Evolutionary conservation across 2,888 invertebrate genomes (phyloP).

Genomic region (Sclerodermus sp.): DNA sequence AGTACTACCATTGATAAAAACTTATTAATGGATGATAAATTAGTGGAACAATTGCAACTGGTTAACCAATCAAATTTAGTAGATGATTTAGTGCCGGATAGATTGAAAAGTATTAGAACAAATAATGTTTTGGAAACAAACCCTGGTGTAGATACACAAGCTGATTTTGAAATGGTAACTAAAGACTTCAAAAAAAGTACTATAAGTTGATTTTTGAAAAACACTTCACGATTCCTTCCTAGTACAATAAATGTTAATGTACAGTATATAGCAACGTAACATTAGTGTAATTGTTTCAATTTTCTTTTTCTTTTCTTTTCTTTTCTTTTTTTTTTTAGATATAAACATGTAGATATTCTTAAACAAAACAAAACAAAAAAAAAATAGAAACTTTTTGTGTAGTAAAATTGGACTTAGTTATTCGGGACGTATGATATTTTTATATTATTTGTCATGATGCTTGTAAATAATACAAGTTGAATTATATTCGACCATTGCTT

Average conservation of each 20-base stretch:
- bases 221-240: slow-evolving; percentile 16
- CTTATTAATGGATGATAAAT: slow-evolving; percentile 50
- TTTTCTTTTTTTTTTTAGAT: neutral
- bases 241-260: slow-evolving; percentile 17
- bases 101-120: slow-evolving; percentile 49
- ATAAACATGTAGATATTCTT: no score
- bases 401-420: no score
- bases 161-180: slow-evolving; percentile 52
- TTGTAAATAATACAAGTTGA: no score
- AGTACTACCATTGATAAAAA: slow-evolving; percentile 46
- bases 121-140: slow-evolving; percentile 48
- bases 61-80: slow-evolving; percentile 50
- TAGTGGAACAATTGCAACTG: slow-evolving; percentile 48
- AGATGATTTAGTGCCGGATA: slow-evolving; percentile 49
- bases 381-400: no score
- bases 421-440: no score
- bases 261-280: slow-evolving; percentile 28
- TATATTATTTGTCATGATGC: neutral
- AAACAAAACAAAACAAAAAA: no score
- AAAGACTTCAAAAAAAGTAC: slow-evolving; percentile 53
- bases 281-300: slow-evolving; percentile 7
- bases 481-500: neutral
- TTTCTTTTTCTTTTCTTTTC: neutral
- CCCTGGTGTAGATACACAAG: slow-evolving; percentile 45
- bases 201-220: slow-evolving; percentile 44